Conservation (phyloP, 2,888 invertebrate species). For the Cryptocephalus primarius region DNA sequence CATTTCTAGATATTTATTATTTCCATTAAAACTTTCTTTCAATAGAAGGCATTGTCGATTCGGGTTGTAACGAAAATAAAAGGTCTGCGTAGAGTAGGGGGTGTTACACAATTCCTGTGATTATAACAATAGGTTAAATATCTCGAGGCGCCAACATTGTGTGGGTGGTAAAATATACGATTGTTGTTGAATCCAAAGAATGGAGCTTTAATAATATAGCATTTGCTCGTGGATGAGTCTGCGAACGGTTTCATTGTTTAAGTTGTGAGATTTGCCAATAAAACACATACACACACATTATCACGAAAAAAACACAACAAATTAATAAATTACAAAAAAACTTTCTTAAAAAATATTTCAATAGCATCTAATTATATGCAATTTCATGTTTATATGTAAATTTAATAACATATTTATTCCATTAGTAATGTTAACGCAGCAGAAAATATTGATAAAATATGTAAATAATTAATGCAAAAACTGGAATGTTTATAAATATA, state of each 20-base stretch:
- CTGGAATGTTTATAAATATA: too few relatives aligned
- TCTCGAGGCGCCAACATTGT: constrained; percentile 25
- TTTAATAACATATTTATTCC: too few relatives aligned
- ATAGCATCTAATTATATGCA: too few relatives aligned
- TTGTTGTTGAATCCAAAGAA: constrained; percentile 24
- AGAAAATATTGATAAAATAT: too few relatives aligned
- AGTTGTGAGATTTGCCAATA: not conserved
- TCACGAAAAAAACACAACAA: too few relatives aligned
- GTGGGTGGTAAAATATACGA: constrained; percentile 28
- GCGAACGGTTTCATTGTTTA: constrained; percentile 10
- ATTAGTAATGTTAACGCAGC: too few relatives aligned
- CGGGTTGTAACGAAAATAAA: constrained; percentile 17
- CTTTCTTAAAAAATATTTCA: too few relatives aligned
- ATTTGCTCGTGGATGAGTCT: constrained; percentile 12
- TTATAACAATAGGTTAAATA: constrained; percentile 31
- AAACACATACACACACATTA: too few relatives aligned
- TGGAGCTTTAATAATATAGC: constrained; percentile 18
- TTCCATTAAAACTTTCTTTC: constrained; percentile 4
- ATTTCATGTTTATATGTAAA: too few relatives aligned
- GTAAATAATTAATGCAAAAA: too few relatives aligned
- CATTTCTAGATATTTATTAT: constrained; percentile 5
- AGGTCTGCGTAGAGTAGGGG: constrained; percentile 8
- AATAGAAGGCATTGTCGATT: constrained; percentile 11
- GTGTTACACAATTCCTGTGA: constrained; percentile 25
- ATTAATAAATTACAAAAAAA: too few relatives aligned